Conservation (phyloP, 2,797 vertebrate species). For the Pangasius djambal region DNA sequence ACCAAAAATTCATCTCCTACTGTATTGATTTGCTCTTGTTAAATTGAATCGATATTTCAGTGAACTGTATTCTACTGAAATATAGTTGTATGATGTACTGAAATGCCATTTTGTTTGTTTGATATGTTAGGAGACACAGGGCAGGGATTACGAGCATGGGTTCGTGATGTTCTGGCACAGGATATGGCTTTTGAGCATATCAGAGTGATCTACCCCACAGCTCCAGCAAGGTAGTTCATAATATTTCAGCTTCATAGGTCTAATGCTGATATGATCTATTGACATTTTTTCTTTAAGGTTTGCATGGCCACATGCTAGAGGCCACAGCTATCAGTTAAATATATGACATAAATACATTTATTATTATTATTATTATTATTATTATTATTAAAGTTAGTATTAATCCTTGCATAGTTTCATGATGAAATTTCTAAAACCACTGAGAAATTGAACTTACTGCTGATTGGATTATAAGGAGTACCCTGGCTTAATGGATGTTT, state of each 20-base stretch:
- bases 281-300: background rate
- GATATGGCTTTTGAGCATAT: constrained; percentile 86
- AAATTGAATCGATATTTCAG: background rate
- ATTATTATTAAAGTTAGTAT: background rate
- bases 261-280: background rate
- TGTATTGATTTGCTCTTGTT: background rate
- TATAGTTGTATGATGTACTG: background rate
- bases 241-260: background rate
- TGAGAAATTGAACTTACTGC: background rate
- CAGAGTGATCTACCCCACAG: constrained; percentile 87
- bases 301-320: background rate
- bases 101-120: constrained; percentile 11
- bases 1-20: background rate
- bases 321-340: background rate
- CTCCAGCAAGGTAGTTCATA: constrained; percentile 78
- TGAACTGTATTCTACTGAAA: background rate
- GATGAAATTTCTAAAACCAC: background rate
- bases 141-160: constrained; percentile 80
- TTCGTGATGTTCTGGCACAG: constrained; percentile 79
- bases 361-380: background rate
- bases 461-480: background rate
- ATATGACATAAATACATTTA: background rate
- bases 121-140: constrained; percentile 82
- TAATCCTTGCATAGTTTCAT: background rate
- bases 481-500: background rate